Base-by-base conservation (phyloP, 2,888 invertebrate genomes). In the Liposcelis brunnea region DNA sequence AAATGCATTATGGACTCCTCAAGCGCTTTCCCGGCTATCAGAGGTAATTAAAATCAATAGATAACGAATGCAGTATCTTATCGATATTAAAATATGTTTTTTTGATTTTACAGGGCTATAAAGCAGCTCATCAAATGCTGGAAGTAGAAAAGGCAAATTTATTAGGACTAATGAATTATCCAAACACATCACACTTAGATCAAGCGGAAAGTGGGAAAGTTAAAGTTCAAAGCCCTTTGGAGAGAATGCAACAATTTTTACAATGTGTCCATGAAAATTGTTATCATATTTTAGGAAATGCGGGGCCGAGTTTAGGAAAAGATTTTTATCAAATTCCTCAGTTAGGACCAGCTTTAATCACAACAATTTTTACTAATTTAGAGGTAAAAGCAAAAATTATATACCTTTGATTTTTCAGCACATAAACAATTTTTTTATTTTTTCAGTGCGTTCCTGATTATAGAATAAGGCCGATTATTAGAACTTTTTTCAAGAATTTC, bases 201-300 rank as follows among this genome's bases (percentile, higher is more conserved):
- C 32, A 46, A 44, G 36, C 45, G 2, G 11, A 31, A 5, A n/a
- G 33, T 1, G 37, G 33, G 11, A 35, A 43, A 8, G 18, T 33
- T 18, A 44, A 47, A 12, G 8, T 45, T n/a, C 47, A 49, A 51
- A 62, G 50, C 8, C 77, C 85, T 1, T 66, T 79, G 43, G 79
- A 84, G 51, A 73, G 84, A 53, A 86, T 90, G 85, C 90, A 91
- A 59, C 72, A 75, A 49, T 89, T 85, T 62, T 64, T 91, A 47
- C 74, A 76, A 43, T 72, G 74, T 43, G 68, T 86, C 42, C 83
- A 85, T 56, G 90, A 91, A 51, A 77, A 76, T 52, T 83, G 86
- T 56, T 83, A 78, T 56, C 81, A 82, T 56, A 71, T 84, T 64
- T 68, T 86, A 56, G 84, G 82, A 18, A 78, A 81, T 31, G 75